Percentiles rank a stretch among this genome's conserved stretches.
Conservation (phyloP, 2,113 vertebrate genomes). For the Anthoscopus minutus region DNA sequence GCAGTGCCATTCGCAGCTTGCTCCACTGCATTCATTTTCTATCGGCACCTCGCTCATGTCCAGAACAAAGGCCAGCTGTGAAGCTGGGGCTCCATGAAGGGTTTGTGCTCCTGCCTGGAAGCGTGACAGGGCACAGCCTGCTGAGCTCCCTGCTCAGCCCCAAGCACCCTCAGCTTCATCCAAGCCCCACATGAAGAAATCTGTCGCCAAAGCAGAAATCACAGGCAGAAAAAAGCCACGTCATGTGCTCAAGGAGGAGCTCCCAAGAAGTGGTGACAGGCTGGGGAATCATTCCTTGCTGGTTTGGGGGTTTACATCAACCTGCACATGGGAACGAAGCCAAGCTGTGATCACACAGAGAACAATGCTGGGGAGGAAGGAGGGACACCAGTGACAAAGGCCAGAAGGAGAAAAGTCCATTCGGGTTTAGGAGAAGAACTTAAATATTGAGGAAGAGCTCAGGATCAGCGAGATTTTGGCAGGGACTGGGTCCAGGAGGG, state of each 20-base stretch:
- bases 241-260: rapidly evolving
- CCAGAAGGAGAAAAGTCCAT: no score
- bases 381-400: not conserved
- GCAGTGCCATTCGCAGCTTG: rapidly evolving
- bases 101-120: rapidly evolving
- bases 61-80: not conserved
- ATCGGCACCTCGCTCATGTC: not conserved
- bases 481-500: not conserved
- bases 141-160: rapidly evolving
- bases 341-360: not conserved
- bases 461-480: rapidly evolving
- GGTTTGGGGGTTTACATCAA: rapidly evolving
- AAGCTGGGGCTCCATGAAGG: not conserved
- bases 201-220: not conserved
- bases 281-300: not conserved
- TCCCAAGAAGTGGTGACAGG: not conserved
- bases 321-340: rapidly evolving
- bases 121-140: no score
- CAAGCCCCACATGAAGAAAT: not conserved
- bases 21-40: rapidly evolving
- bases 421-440: not conserved
- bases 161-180: rapidly evolving
- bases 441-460: rapidly evolving
- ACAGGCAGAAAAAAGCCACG: rapidly evolving
- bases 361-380: not conserved